Percentiles rank a stretch among this genome's conserved stretches.
These are phyloP conservation scores for Pithys albifrons DNA, from an alignment of 2,113 vertebrate genomes.

Conservation along the genomic window DNA sequence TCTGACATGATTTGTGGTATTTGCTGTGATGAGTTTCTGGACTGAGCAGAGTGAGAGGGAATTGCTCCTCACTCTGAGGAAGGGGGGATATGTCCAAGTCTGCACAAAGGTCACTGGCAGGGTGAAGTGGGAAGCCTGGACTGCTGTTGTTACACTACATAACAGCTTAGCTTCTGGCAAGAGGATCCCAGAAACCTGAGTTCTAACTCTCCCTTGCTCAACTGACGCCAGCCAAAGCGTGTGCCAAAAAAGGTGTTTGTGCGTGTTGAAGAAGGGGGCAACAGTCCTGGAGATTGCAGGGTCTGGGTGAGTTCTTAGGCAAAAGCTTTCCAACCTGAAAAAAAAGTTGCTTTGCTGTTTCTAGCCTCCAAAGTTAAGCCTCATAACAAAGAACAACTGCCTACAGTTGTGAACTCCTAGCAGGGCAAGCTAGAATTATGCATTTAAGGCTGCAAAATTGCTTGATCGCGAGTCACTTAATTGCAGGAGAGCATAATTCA, in stretches of 20 bases:
- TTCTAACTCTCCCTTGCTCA: neutral
- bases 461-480: neutral
- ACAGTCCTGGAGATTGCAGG: neutral
- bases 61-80: slow-evolving; percentile 50
- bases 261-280: neutral
- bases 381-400: neutral
- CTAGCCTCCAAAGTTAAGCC: neutral
- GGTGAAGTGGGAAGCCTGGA: slow-evolving; percentile 47
- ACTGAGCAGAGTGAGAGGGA: neutral
- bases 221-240: neutral
- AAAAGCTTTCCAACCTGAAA: slow-evolving; percentile 22
- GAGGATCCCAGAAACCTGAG: slow-evolving; percentile 14
- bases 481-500: neutral
- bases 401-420: neutral
- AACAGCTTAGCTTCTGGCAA: slow-evolving; percentile 46
- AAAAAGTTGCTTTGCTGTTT: neutral
- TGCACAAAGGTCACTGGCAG: slow-evolving; percentile 57
- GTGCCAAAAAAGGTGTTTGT: slow-evolving; percentile 24
- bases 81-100: slow-evolving; percentile 60
- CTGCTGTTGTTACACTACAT: slow-evolving; percentile 58
- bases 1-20: slow-evolving; percentile 65
- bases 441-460: neutral
- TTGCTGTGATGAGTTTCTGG: slow-evolving; percentile 65
- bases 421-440: neutral
- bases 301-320: neutral